phyloP scores from a whole-genome alignment of 2,113 vertebrate genomes.

The Bambusicola thoracicus region DNA sequence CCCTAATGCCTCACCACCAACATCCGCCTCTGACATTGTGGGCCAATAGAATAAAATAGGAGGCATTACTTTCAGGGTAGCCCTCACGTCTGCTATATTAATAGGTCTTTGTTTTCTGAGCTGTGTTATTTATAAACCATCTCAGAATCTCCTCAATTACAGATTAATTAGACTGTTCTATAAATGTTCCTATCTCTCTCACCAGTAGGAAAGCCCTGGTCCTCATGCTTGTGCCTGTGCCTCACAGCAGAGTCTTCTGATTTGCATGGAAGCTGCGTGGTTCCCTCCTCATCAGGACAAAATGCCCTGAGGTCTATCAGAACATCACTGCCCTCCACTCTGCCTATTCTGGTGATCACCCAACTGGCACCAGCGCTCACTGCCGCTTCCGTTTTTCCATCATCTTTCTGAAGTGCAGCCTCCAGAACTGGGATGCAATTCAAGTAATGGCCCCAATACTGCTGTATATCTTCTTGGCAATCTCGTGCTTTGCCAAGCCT shows the following conservation, averaged over 20 bases:
- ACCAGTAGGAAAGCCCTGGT: neutral
- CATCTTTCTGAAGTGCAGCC: neutral
- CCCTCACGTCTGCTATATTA: neutral
- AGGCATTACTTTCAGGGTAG: neutral
- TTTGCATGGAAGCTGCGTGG: neutral
- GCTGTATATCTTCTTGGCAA: neutral
- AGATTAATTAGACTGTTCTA: slow-evolving; percentile 16
- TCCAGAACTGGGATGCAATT: neutral
- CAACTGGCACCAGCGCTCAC: neutral
- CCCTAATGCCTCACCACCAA: neutral
- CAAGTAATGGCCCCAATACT: neutral
- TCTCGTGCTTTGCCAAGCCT: neutral
- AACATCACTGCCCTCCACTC: neutral
- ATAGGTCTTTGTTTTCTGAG: slow-evolving; percentile 19
- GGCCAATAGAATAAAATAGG: neutral
- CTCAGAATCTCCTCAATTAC: slow-evolving; percentile 9
- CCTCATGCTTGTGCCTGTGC: neutral
- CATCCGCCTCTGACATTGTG: neutral
- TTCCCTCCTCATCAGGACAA: neutral
- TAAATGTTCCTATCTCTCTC: neutral
- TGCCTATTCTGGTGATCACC: rapidly evolving
- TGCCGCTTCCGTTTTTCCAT: neutral
- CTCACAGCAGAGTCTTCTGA: neutral
- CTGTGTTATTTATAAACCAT: neutral
- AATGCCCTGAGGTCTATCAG: neutral